Base-by-base conservation (phyloP, 2,888 invertebrate genomes). In the Mamestra brassicae region DNA sequence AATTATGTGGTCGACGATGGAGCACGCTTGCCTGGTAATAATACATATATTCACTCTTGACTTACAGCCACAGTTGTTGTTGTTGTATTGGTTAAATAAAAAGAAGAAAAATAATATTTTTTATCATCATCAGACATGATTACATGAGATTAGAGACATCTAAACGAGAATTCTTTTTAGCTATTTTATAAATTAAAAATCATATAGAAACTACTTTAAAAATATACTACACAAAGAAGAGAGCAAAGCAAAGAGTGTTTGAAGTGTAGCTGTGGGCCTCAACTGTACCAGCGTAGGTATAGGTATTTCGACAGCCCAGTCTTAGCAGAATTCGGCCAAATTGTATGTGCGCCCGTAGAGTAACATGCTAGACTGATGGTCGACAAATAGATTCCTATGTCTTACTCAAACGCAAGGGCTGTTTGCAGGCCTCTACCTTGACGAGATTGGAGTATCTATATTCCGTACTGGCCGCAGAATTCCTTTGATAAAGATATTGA, bases 401-500 rank as follows among this genome's bases (percentile, higher is more conserved):
- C 26, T 55, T 15, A 55, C 34, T 71, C 69, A 34, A 36, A 55
- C 45, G 3, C 11, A 52, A 54, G 42, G 13, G n/a, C 36, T 47
- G 36, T 47, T 57, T 57, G 11, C 4, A 5, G 0, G 13, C 4
- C 13, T 55, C 17, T 26, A 7, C 50, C 6, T 45, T 17, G 17
- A 8, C 38, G 45, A 45, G 4, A 34, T 55, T 57, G 36, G 13
- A 57, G 70, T 15, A 47, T 47, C 45, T 45, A 45, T 38, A n/a
- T 55, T 47, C n/a, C 34, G n/a, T 55, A 54, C 34, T 3, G 34
- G 47, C n/a, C 6, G n/a, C 13, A 47, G 45, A 26, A 47, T 57
- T 26, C 71, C 42, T 73, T 60, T 72, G 73, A 42, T 58, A 11
- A 11, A 15, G 7, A 4, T 17, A 5, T 26, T 26, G 26, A 26